phyloP scores from a whole-genome alignment of 1,140 invertebrate genomes.

The Papilio glaucus region DNA sequence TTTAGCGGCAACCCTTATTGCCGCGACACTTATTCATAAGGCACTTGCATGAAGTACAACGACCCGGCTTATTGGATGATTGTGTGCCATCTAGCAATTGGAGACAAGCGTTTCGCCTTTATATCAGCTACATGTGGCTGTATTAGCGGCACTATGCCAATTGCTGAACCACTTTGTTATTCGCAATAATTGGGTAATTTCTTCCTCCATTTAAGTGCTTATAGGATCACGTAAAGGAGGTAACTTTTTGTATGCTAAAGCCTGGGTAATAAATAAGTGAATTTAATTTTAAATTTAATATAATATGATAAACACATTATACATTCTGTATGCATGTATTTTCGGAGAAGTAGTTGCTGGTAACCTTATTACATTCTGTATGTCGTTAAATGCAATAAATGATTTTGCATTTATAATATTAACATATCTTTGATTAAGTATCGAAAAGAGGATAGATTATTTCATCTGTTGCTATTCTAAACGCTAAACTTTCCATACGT shows the following conservation, averaged over 20 bases:
- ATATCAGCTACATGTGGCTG: constrained; percentile 16
- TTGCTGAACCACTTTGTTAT: constrained; percentile 4
- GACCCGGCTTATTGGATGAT: constrained; percentile 38
- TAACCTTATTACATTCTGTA: too few species aligned
- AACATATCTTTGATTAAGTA: too few species aligned
- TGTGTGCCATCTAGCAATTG: constrained; percentile 36
- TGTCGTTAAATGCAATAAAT: too few species aligned
- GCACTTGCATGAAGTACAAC: constrained; percentile 31
- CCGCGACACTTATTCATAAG: constrained; percentile 37
- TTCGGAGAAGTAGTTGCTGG: too few species aligned
- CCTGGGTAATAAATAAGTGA: too few species aligned
- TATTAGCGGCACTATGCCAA: constrained; percentile 18
- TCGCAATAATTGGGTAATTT: background rate
- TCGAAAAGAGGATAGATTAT: too few species aligned
- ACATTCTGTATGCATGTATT: too few species aligned
- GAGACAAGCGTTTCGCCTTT: constrained; percentile 37
- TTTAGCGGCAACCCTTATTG: constrained; percentile 27
- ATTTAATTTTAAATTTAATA: too few species aligned
- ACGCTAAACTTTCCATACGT: too few species aligned
- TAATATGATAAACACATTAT: too few species aligned
- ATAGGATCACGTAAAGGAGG: background rate
- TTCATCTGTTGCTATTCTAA: too few species aligned
- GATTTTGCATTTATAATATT: too few species aligned
- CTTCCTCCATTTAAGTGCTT: background rate
- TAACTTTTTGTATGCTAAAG: background rate